phyloP scores from a whole-genome alignment of 2,797 vertebrate genomes.

The Brachyalestes nurse region DNA sequence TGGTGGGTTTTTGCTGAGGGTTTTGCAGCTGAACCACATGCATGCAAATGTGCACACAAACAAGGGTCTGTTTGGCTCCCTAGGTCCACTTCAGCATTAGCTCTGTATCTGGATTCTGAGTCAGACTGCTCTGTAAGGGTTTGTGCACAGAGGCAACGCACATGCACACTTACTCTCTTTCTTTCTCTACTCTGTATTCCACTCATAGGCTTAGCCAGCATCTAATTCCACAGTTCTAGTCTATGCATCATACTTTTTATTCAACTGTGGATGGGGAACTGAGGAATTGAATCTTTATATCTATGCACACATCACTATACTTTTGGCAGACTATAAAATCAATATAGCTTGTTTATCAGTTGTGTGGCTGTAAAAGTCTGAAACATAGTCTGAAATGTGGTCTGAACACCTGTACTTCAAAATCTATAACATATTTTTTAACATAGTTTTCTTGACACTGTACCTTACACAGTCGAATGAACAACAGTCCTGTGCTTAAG shows the following conservation, averaged over 20 bases:
- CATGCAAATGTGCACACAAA: constrained; percentile 24
- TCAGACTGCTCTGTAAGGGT: constrained; percentile 11
- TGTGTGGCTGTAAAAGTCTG: background rate
- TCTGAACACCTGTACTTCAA: too few species aligned
- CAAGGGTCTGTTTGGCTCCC: constrained; percentile 66
- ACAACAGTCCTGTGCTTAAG: too few species aligned
- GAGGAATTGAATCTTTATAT: background rate
- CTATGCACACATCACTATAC: background rate
- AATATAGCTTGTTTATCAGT: background rate
- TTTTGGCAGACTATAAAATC: background rate
- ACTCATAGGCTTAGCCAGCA: constrained; percentile 28
- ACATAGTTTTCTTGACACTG: too few species aligned
- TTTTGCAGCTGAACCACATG: constrained; percentile 29
- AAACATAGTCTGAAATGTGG: too few species aligned
- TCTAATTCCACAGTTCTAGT: constrained; percentile 13
- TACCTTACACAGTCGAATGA: too few species aligned
- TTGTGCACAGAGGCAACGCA: constrained; percentile 45
- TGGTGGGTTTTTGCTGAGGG: constrained; percentile 27
- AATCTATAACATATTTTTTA: too few species aligned
- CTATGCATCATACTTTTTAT: background rate
- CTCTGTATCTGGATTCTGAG: constrained; percentile 25
- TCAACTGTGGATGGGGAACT: background rate
- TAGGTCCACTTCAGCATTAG: constrained; percentile 52
- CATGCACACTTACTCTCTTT: constrained; percentile 15
- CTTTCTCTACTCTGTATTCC: constrained; percentile 29